phyloP scores from a whole-genome alignment of 2,797 vertebrate species.

The Falco columbarius region DNA sequence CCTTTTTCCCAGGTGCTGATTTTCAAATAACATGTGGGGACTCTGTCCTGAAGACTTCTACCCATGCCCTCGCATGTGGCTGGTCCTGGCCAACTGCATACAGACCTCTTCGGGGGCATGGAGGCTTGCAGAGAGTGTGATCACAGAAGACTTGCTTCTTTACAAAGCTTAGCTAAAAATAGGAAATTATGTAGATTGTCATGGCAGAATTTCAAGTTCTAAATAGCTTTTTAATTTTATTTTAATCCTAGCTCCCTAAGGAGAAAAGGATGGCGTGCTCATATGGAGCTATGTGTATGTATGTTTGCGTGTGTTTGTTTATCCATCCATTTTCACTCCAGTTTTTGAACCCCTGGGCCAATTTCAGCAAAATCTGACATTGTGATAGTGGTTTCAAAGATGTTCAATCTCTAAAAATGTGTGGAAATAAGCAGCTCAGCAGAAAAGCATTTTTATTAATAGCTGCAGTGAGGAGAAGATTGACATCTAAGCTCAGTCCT shows the following conservation, averaged over 20 bases:
- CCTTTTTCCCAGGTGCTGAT: not conserved
- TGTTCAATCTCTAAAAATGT: not conserved
- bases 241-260: not conserved
- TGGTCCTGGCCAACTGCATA: not conserved
- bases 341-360: not conserved
- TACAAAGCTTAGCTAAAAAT: not conserved
- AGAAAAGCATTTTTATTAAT: not conserved
- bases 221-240: not conserved
- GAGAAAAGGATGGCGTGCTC: not conserved
- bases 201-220: conserved; percentile 15
- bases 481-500: not conserved
- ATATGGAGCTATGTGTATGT: not conserved
- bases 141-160: not conserved
- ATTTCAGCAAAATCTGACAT: not conserved
- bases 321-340: not conserved
- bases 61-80: not conserved
- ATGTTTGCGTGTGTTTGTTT: not conserved
- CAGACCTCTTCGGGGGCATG: not conserved
- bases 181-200: not conserved
- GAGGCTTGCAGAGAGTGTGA: not conserved
- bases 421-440: not conserved
- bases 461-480: not conserved
- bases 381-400: not conserved
- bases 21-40: fast-evolving
- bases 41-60: not conserved